phyloP scores from a whole-genome alignment of 2,797 vertebrate genomes.

The Acipenser oxyrinchus region DNA sequence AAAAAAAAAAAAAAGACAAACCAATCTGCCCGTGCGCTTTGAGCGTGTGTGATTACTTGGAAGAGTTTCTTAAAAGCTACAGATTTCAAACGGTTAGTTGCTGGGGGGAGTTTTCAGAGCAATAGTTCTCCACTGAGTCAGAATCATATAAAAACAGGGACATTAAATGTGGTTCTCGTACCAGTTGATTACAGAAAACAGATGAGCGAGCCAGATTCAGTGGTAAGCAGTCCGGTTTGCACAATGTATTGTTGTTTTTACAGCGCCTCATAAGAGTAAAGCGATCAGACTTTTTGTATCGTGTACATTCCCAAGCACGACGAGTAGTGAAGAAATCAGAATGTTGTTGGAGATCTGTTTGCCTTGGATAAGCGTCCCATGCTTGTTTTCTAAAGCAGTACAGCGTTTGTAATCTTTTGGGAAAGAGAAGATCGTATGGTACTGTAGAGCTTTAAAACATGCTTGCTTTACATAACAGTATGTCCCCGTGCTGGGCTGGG shows the following conservation, averaged over 20 bases:
- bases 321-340: conserved; percentile 13
- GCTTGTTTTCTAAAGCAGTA: not conserved
- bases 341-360: conserved; percentile 10
- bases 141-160: conserved; percentile 31
- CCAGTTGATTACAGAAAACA: conserved; percentile 7
- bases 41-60: too few species aligned
- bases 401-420: too few species aligned
- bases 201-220: conserved; percentile 11
- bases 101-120: too few species aligned
- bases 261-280: too few species aligned
- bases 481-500: conserved; percentile 21
- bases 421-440: too few species aligned
- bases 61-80: too few species aligned
- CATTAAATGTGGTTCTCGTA: conserved; percentile 27
- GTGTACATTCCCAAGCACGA: conserved; percentile 10
- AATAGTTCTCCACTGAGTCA: conserved; percentile 14
- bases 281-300: not conserved
- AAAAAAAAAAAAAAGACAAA: too few species aligned
- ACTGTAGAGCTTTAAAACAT: too few species aligned
- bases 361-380: not conserved
- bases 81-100: too few species aligned
- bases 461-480: too few species aligned
- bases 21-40: too few species aligned
- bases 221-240: not conserved
- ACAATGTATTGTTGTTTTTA: not conserved